These are phyloP conservation scores for Chydorus sphaericus DNA, from an alignment of 2,888 invertebrate species.

Conservation along the genomic window DNA sequence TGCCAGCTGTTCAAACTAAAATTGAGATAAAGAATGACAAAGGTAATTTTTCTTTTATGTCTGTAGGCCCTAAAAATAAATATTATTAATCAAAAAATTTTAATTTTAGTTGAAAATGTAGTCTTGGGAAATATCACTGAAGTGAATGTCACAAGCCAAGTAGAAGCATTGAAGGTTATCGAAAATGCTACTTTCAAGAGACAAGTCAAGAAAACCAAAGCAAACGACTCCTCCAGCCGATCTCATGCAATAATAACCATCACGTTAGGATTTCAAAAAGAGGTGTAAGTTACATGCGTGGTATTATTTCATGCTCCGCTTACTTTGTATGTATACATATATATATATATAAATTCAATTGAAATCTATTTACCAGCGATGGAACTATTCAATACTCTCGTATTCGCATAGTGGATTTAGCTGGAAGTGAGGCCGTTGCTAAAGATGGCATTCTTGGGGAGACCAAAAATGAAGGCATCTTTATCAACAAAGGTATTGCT, in stretches of 20 bases:
- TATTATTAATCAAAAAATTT: too few relatives aligned
- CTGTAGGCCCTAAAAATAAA: too few relatives aligned
- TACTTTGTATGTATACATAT: too few relatives aligned
- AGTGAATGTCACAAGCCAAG: background rate
- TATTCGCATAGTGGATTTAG: background rate
- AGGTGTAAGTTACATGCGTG: background rate
- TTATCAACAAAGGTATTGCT: background rate
- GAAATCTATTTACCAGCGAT: background rate
- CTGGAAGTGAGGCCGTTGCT: background rate
- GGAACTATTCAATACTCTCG: background rate
- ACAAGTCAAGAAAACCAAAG: background rate
- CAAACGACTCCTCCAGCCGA: background rate
- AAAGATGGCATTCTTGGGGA: background rate
- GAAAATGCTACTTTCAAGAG: background rate
- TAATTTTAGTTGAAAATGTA: background rate
- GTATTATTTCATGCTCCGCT: too few relatives aligned
- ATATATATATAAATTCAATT: background rate
- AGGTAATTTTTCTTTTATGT: background rate
- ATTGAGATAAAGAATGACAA: background rate
- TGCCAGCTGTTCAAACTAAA: background rate
- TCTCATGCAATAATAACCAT: background rate
- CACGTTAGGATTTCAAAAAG: background rate
- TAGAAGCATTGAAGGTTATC: background rate
- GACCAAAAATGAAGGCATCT: conserved; percentile 1
- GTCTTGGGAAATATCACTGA: background rate